Evolutionary conservation across 53 echinoderm and acorn worm genomes (phyloP), one percentile per base, ranked within the genome.

Genomic region (Zoroaster sp.): DNA sequence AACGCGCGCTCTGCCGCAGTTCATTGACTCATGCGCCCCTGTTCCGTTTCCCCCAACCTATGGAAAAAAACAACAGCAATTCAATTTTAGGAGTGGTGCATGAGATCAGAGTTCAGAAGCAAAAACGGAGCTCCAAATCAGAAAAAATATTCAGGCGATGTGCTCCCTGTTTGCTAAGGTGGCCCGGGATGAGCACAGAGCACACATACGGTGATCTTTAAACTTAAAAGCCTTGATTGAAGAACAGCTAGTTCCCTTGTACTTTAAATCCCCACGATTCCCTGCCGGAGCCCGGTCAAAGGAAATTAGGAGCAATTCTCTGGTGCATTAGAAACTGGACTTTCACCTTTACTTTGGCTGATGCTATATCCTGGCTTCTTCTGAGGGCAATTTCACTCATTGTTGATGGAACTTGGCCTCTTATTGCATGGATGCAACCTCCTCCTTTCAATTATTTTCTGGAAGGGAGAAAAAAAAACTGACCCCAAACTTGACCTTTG

Each of bases 271-370:
- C 52, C 71, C 30, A 5, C 85, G 71, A 70, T 85, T 85, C 70
- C 85, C 39, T 70, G 66, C 70, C 36, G 71, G 52, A 70, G 85
- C 51, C 28, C 35, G 49, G 71, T 51, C 85, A 49, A 71, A 85
- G 85, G 85, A 85, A 85, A 85, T 85, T 85, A 85, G 72, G 69
- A 40, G 81, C 71, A 85, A 85, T 49, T 70, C 85, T 44, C 85
- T 51, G 36, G 85, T 85, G 85, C 85, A 85, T 85, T 85, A 36
- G 3, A 33, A 70, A 47, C 70, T 85, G 85, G 85, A 85, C 85
- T 85, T 85, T 85, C 85, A 85, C 85, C 85, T 85, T 71, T 85
- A 36, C 71, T 85, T 71, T 71, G 51, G 63, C 42, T 66, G 82
- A 66, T 25, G 44, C 44, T 12, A 11, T 43, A 20, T 32, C 66